Evolutionary conservation across 2,888 invertebrate species (phyloP).

Genomic region (Melieria omissa): DNA sequence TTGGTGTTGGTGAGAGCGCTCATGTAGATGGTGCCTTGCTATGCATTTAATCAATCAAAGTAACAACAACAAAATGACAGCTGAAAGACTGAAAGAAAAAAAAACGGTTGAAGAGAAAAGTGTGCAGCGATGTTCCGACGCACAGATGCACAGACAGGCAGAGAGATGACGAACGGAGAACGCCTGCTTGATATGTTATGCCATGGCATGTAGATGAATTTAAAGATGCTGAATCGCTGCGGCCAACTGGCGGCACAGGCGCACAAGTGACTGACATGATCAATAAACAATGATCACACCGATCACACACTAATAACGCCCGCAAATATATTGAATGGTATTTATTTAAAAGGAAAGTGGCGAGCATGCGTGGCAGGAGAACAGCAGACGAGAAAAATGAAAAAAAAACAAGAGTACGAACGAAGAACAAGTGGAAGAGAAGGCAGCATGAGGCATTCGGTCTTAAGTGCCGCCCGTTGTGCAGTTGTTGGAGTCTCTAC

Average conservation of each 20-base stretch:
- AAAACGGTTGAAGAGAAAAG: conserved; percentile 14
- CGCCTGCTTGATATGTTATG: neutral
- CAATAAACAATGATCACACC: conserved; percentile 33
- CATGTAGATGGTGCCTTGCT: conserved; percentile 40
- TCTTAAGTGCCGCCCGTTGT: too few species aligned
- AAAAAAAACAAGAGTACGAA: too few species aligned
- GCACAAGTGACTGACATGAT: conserved; percentile 31
- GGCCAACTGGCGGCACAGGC: neutral
- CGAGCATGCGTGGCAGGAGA: too few species aligned
- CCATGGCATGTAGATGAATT: neutral
- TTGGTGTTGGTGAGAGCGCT: conserved; percentile 22
- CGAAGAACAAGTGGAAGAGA: too few species aligned
- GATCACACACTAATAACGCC: neutral
- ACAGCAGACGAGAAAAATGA: too few species aligned
- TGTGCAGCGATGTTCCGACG: conserved; percentile 1
- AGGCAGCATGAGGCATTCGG: too few species aligned
- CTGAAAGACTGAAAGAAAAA: conserved; percentile 34
- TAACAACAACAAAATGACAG: conserved; percentile 48
- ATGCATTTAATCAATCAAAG: conserved; percentile 50
- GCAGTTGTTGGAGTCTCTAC: too few species aligned
- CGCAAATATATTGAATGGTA: conserved; percentile 1
- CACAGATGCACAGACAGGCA: neutral
- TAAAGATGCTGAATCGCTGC: neutral
- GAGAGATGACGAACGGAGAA: neutral
- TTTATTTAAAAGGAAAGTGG: conserved; percentile 1